Conservation (phyloP, 2,888 invertebrate genomes). For the Troides oblongomaculatus region DNA sequence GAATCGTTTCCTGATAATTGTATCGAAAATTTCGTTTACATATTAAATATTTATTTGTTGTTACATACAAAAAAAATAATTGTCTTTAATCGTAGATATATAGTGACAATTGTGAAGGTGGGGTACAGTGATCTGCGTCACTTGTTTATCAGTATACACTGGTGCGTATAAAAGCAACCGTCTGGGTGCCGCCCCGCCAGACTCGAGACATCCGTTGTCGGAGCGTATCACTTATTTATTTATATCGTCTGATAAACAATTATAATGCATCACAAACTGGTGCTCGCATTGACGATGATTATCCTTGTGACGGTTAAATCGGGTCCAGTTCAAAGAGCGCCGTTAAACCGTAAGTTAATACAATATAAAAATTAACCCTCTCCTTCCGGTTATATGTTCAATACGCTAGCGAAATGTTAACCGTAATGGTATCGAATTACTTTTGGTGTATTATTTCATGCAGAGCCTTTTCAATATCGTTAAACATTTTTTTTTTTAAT, state of each 20-base stretch:
- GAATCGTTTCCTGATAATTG: no score
- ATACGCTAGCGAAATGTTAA: not conserved
- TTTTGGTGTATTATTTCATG: no score
- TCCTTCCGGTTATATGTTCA: not conserved
- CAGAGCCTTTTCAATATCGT: no score
- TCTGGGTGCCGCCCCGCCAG: not conserved
- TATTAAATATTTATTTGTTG: no score
- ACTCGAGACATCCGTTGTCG: conserved; percentile 11
- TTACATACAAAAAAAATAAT: no score
- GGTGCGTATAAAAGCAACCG: conserved; percentile 22
- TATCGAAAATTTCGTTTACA: no score
- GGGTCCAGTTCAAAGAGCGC: conserved; percentile 17
- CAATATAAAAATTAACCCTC: not conserved
- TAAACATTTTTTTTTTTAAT: no score
- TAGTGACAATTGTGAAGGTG: not conserved
- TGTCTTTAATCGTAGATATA: not conserved
- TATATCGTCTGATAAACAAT: not conserved
- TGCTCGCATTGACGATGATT: conserved; percentile 14
- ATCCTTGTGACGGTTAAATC: conserved; percentile 2
- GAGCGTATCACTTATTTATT: not conserved
- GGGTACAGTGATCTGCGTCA: not conserved
- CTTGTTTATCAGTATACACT: conserved; percentile 16
- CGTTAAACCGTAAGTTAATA: conserved; percentile 18
- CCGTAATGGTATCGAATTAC: not conserved
- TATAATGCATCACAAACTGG: conserved; percentile 18